These are phyloP conservation scores for Eidolon dupreanum DNA, from an alignment of 2,797 vertebrate genomes.

Conservation along the genomic window DNA sequence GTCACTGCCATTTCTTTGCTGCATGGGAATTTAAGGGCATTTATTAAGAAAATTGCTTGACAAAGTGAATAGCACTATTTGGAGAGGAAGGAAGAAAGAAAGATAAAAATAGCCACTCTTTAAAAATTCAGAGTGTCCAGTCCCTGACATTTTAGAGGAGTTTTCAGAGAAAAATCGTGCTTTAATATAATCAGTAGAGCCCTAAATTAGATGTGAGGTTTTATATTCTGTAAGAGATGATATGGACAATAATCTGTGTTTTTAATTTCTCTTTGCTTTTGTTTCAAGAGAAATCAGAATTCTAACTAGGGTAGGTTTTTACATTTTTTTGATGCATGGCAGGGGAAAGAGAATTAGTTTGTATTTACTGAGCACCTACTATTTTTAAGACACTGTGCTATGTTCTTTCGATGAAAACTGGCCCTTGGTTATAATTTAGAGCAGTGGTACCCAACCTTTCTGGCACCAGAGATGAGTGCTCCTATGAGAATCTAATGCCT, in stretches of 20 bases:
- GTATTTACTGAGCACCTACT: not conserved
- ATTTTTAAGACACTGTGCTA: not conserved
- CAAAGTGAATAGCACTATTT: slow-evolving; percentile 40
- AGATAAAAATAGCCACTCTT: slow-evolving; percentile 70
- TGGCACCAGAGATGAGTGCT: too few relatives aligned
- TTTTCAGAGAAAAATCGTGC: slow-evolving; percentile 47
- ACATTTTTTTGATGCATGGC: slow-evolving; percentile 49
- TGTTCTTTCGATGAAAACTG: not conserved
- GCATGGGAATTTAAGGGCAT: not conserved
- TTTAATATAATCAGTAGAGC: slow-evolving; percentile 57
- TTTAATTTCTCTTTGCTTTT: slow-evolving; percentile 66
- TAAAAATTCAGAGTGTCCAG: slow-evolving; percentile 60
- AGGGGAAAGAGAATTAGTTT: slow-evolving; percentile 43
- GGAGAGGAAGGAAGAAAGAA: slow-evolving; percentile 62
- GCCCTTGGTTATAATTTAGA: not conserved
- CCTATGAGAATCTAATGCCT: too few relatives aligned
- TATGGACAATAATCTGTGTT: slow-evolving; percentile 46
- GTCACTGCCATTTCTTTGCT: not conserved
- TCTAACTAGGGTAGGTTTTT: slow-evolving; percentile 46
- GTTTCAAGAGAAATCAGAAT: slow-evolving; percentile 45
- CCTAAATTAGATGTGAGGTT: slow-evolving; percentile 47
- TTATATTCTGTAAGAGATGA: slow-evolving; percentile 62
- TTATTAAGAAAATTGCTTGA: slow-evolving; percentile 58
- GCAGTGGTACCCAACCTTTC: too few relatives aligned
- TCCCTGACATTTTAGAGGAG: not conserved